Evolutionary conservation across 2,797 vertebrate genomes (phyloP), one percentile per base, ranked within the genome.

Genomic region (Sebastes variabilis): DNA sequence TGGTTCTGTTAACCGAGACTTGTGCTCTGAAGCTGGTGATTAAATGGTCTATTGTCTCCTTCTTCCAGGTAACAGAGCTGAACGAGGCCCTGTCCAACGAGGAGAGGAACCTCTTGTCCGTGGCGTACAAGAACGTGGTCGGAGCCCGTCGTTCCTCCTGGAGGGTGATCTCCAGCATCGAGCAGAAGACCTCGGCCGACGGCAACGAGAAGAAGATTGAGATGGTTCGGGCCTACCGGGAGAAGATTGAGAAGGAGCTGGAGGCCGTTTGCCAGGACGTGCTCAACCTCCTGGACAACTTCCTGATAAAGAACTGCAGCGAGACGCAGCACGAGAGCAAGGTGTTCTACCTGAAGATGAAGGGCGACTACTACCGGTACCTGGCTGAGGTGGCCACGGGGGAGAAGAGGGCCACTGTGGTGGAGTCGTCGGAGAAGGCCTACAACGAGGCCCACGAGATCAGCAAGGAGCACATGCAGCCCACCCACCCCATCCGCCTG

Each of bases 281-380:
- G 87, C 97, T 99, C 87, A 97, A 97, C 95, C 97, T 99, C 69
- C 96, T 99, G 80, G 98, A 99, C 94, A 98, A 98, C 96, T 99
- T 98, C 96, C 94, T 99, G 95, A 97, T 99, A 96, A 99, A 99
- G 96, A 99, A 99, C 94, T 99, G 99, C 97, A 98, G 95, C 13
- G 98, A 99, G 66, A 97, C 98, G 49, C 99, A 99, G 95, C 98
- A 99, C 0, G 99, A 99, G 96, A 99, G 98, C 95, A 99, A 99
- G 82, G 98, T 99, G 82, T 99, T 99, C 94, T 99, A 99, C 95
- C 95, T 99, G 96, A 99, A 99, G 97, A 99, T 99, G 99, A 99
- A 99, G 95, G 99, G 99, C 82, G 99, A 99, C 96, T 99, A 99
- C 94, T 99, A 99, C 90, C 97, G 99, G 83, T 99, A 99, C 93